Base-by-base conservation (phyloP, 2,888 invertebrate species). In the Uropetala carovei region DNA sequence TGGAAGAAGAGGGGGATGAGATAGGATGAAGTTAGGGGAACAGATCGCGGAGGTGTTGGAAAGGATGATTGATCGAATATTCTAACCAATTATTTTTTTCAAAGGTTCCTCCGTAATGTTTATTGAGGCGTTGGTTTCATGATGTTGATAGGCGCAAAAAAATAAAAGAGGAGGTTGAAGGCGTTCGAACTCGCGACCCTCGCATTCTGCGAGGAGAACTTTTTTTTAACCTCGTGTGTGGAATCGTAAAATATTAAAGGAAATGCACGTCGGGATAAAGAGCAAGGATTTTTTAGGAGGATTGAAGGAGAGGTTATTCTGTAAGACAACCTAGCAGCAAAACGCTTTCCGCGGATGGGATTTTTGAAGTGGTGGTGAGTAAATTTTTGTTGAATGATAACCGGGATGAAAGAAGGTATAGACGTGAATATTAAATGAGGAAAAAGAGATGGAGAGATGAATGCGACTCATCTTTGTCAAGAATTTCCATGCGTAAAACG, bases 261-360 rank as follows among this genome's bases (percentile, higher is more conserved):
- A 27, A 75, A 22, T 27, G 13, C 43, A 27, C 22, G 75, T 22
- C 22, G 11, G 22, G 27, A 75, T 75, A 22, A 10, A 75, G 27
- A 27, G 75, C 13, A 27, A 75, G 75, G 14, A 75, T 27, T 75
- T 22, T 27, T 75, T 75, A 75, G n/a, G 22, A 22, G 27, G n/a
- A 22, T 75, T 75, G 75, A 75, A 75, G 75, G 27, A 75, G 75
- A 75, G 75, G 22, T 22, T 75, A 75, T 27, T 75, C 75, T 75
- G 22, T 22, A 27, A 75, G 75, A 75, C 27, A 22, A 75, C 22
- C 27, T 75, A 9, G 75, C 27, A 22, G 27, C 27, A 75, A 75
- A 75, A 75, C 75, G 27, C 75, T 27, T 75, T 75, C 27, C 75
- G 75, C 22, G 22, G 27, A 13, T 13, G 22, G 22, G 27, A 75